phyloP scores from a whole-genome alignment of 2,888 invertebrate species.

The Anoncus sp. region DNA sequence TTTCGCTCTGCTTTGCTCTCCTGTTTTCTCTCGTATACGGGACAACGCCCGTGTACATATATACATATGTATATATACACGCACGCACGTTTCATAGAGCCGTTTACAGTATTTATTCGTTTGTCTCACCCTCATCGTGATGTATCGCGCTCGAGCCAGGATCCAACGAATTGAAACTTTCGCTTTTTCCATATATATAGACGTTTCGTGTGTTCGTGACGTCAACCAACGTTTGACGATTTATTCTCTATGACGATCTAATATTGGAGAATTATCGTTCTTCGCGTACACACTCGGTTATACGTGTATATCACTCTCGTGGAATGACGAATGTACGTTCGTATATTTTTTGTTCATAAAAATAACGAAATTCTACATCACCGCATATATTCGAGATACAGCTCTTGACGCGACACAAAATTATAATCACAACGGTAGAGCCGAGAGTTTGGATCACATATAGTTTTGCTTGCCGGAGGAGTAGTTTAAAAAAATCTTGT shows the following conservation, averaged over 20 bases:
- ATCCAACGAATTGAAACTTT: constrained; percentile 47
- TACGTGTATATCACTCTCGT: neutral
- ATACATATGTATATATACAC: neutral
- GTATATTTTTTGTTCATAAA: neutral
- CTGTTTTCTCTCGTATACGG: constrained; percentile 34
- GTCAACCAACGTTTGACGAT: constrained; percentile 63
- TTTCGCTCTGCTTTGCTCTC: constrained; percentile 46
- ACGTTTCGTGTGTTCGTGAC: constrained; percentile 47
- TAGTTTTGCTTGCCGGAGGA: too few species aligned
- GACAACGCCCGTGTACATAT: constrained; percentile 14
- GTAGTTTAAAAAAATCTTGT: too few species aligned
- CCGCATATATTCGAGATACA: neutral
- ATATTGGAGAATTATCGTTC: constrained; percentile 65
- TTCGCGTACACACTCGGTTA: constrained; percentile 2
- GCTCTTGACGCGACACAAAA: too few species aligned
- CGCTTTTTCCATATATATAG: constrained; percentile 30
- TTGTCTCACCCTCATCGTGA: constrained; percentile 61
- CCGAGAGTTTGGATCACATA: too few species aligned
- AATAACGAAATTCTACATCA: neutral
- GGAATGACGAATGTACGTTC: constrained; percentile 4
- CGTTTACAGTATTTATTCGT: constrained; percentile 68
- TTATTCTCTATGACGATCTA: constrained; percentile 67
- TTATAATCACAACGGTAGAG: too few species aligned
- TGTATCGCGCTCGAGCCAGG: constrained; percentile 50
- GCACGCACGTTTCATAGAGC: constrained; percentile 53